Evolutionary conservation across 2,888 invertebrate species (phyloP), one percentile per base, ranked within the genome.

Genomic region (Eutolmus rufibarbis): DNA sequence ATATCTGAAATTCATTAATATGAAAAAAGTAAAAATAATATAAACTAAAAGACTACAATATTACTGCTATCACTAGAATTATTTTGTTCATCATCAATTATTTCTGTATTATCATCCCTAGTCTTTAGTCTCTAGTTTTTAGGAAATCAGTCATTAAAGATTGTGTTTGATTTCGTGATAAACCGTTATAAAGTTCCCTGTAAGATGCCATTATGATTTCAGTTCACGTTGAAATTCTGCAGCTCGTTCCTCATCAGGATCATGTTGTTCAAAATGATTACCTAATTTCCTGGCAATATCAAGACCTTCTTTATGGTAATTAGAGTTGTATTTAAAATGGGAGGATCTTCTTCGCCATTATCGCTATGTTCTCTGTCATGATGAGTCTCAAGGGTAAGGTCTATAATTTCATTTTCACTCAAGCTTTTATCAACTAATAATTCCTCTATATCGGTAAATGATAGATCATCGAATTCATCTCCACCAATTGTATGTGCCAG

Each of bases 401-500:
- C 84, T 88, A 89, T 88, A 88, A 89, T 89, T 87, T 90, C 90
- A 87, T 89, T 89, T 87, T 90, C 89, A 88, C 88, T 89, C 43
- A 90, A 87, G 79, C 88, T 89, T 88, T 89, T 89, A 76, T 90
- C 90, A 87, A 89, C 76, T 81, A 90, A 43, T 85, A 89, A 87
- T 78, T 78, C 37, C 7, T 78, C 78, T 14, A 78, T 78, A 78
- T 78, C 31, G 28, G 78, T 9, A 14, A 14, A 16, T 34, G 31
- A 34, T 34, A 90, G 88, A 87, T 89, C 88, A 87, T 90, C 89
- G 89, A 90, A 90, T 74, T 89, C 90, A 85, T 90, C 89, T 87
- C 90, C 90, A 66, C 89, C 88, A 31, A 74, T 34, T 74, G 14
- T 23, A 88, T 90, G 90, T 87, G 89, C 90, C 37, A 89, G 88